These are phyloP conservation scores for Ladona fulva DNA, from an alignment of 1,140 invertebrate species.

Conservation along the genomic window DNA sequence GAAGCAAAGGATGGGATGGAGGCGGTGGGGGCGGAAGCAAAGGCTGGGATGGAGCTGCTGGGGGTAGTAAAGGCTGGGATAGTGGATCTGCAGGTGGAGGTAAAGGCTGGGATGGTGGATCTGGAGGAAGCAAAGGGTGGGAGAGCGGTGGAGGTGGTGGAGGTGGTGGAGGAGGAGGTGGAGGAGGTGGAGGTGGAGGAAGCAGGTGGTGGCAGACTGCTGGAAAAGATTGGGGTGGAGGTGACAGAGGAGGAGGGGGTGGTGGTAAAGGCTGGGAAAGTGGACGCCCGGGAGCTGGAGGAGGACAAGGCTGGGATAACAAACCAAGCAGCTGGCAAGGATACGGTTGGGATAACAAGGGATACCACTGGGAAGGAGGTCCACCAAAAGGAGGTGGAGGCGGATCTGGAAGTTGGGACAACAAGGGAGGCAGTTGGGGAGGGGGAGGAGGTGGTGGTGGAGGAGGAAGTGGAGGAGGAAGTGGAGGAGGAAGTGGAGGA, in stretches of 20 bases:
- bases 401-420: neutral
- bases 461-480: neutral
- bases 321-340: neutral
- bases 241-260: neutral
- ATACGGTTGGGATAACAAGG: neutral
- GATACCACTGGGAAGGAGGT: neutral
- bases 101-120: neutral
- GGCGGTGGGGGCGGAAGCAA: neutral
- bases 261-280: neutral
- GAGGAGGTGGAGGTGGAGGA: neutral
- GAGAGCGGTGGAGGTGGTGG: neutral
- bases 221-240: neutral
- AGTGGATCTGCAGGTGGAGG: neutral
- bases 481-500: neutral
- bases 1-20: neutral
- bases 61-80: neutral
- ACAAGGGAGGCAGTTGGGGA: neutral
- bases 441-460: neutral
- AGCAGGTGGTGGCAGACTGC: neutral
- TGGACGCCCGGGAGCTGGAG: neutral
- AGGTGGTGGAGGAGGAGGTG: neutral
- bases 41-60: neutral
- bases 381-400: neutral
- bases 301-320: neutral
- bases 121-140: neutral